Percentiles rank a stretch among this genome's conserved stretches.
These are phyloP conservation scores for Ginglymostoma cirratum DNA, from an alignment of 2,113 vertebrate species.

Conservation along the genomic window DNA sequence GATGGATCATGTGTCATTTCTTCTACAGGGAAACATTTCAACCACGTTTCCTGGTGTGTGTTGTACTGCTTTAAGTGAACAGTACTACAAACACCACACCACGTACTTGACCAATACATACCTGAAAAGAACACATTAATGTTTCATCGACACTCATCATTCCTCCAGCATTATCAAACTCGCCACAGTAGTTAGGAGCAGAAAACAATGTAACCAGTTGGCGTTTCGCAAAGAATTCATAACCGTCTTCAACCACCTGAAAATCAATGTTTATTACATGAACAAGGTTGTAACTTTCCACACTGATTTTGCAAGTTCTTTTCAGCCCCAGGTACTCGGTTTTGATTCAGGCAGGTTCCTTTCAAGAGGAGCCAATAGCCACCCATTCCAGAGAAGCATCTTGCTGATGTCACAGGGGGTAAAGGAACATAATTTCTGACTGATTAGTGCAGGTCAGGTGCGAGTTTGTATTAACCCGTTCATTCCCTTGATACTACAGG, in stretches of 20 bases:
- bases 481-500: too few species aligned
- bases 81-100: neutral
- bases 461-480: too few species aligned
- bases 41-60: neutral
- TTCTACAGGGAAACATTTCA: neutral
- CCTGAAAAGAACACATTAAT: constrained; percentile 95
- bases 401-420: too few species aligned
- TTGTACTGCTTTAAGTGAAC: neutral
- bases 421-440: too few species aligned
- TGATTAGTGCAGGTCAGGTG: too few species aligned
- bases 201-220: constrained; percentile 90
- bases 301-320: neutral
- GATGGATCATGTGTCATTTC: neutral
- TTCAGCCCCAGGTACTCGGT: neutral
- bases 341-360: too few species aligned
- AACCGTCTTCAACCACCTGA: constrained; percentile 90
- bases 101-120: constrained; percentile 44
- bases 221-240: constrained; percentile 91
- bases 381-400: too few species aligned
- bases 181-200: constrained; percentile 89
- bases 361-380: too few species aligned
- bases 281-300: neutral
- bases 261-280: constrained; percentile 39
- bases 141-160: constrained; percentile 97
- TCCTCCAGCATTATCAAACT: constrained; percentile 89